These are phyloP conservation scores for Euclidia mi DNA, from an alignment of 2,888 invertebrate species.

Conservation along the genomic window DNA sequence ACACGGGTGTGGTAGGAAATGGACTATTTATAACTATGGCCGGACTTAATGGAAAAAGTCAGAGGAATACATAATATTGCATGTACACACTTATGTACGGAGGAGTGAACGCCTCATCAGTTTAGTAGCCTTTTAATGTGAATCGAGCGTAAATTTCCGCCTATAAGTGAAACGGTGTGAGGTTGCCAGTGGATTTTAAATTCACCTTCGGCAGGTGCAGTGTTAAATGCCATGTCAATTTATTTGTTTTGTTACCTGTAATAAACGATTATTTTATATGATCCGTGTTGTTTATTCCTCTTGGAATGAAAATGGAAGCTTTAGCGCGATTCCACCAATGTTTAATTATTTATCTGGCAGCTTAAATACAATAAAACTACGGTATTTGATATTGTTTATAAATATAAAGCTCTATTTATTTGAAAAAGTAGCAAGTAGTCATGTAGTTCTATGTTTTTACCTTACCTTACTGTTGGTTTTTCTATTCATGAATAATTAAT, in stretches of 20 bases:
- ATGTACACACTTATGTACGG: slow-evolving; percentile 29
- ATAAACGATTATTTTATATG: slow-evolving; percentile 1
- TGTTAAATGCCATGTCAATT: slow-evolving; percentile 11
- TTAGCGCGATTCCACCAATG: too few relatives aligned
- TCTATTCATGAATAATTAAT: too few relatives aligned
- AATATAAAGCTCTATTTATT: too few relatives aligned
- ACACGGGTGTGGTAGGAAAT: slow-evolving; percentile 63
- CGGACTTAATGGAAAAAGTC: slow-evolving; percentile 42
- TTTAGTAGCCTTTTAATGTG: slow-evolving; percentile 16
- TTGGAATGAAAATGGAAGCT: too few relatives aligned
- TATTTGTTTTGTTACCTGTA: slow-evolving; percentile 6
- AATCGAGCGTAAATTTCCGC: slow-evolving; percentile 4
- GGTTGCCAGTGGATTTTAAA: slow-evolving; percentile 14
- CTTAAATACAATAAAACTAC: too few relatives aligned
- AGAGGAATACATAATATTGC: slow-evolving; percentile 36
- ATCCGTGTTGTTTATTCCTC: background rate
- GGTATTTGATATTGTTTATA: too few relatives aligned
- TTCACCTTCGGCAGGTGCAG: background rate
- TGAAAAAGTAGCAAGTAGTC: too few relatives aligned
- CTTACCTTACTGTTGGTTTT: too few relatives aligned
- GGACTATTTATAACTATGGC: slow-evolving; percentile 58
- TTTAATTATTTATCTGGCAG: too few relatives aligned
- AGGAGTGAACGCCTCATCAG: slow-evolving; percentile 19
- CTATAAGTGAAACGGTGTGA: background rate
- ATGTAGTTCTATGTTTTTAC: too few relatives aligned